Evolutionary conservation across 1,140 invertebrate species (phyloP).

Genomic region (Neodiprion fabricii): DNA sequence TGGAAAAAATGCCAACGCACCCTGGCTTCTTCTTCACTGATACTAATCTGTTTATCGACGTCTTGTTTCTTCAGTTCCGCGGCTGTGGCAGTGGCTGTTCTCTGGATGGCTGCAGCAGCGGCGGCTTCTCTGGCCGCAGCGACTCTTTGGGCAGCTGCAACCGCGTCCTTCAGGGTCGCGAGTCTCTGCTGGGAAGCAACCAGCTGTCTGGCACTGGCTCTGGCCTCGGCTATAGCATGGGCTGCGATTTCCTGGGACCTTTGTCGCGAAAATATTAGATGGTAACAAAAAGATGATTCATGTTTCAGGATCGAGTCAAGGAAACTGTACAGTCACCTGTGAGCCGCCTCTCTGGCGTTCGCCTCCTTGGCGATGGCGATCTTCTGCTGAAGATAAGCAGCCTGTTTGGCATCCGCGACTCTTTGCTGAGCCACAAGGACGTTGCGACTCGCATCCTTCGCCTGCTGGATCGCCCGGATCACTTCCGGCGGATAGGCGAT

Average conservation of each 20-base stretch:
- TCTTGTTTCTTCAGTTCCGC: constrained; percentile 58
- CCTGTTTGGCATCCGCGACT: constrained; percentile 54
- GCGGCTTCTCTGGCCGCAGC: constrained; percentile 56
- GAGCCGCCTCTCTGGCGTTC: constrained; percentile 50
- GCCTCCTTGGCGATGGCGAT: constrained; percentile 55
- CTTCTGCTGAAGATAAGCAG: constrained; percentile 53
- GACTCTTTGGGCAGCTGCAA: constrained; percentile 56
- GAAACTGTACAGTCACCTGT: constrained; percentile 37
- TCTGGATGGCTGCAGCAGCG: constrained; percentile 57
- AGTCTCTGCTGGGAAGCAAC: constrained; percentile 57
- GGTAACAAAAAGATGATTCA: background rate
- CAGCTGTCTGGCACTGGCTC: constrained; percentile 52
- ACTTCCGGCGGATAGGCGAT: constrained; percentile 57
- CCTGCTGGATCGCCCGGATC: constrained; percentile 51
- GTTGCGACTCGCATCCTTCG: constrained; percentile 56
- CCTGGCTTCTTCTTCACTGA: constrained; percentile 56
- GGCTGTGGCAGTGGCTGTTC: constrained; percentile 54
- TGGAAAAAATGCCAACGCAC: constrained; percentile 32
- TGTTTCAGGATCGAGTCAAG: constrained; percentile 1
- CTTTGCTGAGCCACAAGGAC: constrained; percentile 53
- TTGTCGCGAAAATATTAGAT: background rate
- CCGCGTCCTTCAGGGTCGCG: constrained; percentile 56
- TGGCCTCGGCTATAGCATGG: constrained; percentile 48
- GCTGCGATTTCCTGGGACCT: constrained; percentile 56
- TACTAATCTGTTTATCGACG: constrained; percentile 56